Percentiles rank a stretch among this genome's conserved stretches.
Conservation (phyloP, 1,140 invertebrate species). For the Pararge aegeria region DNA sequence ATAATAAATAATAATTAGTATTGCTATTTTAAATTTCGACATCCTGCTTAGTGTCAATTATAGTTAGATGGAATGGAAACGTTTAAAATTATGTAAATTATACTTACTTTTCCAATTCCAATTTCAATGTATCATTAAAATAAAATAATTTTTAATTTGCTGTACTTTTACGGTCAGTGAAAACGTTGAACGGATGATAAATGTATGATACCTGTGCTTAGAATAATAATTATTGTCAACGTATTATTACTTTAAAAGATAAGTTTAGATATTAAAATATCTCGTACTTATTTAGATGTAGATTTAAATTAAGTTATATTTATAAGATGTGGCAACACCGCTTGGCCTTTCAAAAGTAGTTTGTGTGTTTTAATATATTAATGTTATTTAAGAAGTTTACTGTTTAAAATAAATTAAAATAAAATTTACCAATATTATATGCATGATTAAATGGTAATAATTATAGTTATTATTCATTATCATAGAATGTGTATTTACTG, state of each 20-base stretch:
- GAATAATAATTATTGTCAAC: slow-evolving; percentile 7
- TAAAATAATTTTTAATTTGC: slow-evolving; percentile 39
- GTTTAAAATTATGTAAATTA: slow-evolving; percentile 49
- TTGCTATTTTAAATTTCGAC: slow-evolving; percentile 24
- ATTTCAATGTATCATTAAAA: neutral
- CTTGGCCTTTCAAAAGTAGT: slow-evolving; percentile 78
- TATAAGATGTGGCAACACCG: slow-evolving; percentile 75
- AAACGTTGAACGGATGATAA: slow-evolving; percentile 4
- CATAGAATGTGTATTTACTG: slow-evolving; percentile 56
- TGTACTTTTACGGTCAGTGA: slow-evolving; percentile 36
- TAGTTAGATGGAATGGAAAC: slow-evolving; percentile 56
- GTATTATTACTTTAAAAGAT: slow-evolving; percentile 2
- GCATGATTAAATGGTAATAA: slow-evolving; percentile 52
- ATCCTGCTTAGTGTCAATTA: slow-evolving; percentile 75
- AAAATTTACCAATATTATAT: slow-evolving; percentile 54
- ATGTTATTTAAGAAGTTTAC: slow-evolving; percentile 49
- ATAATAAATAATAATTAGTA: slow-evolving; percentile 15
- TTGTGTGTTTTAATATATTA: slow-evolving; percentile 65
- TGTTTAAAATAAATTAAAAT: slow-evolving; percentile 46
- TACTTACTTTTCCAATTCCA: slow-evolving; percentile 44
- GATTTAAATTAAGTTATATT: slow-evolving; percentile 36
- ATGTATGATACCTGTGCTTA: slow-evolving; percentile 19
- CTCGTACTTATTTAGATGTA: slow-evolving; percentile 48
- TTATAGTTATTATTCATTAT: slow-evolving; percentile 42
- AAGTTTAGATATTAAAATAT: slow-evolving; percentile 39